Evolutionary conservation across 1,140 invertebrate genomes (phyloP), one percentile per base, ranked within the genome.

Genomic region (Centruroides vittatus): DNA sequence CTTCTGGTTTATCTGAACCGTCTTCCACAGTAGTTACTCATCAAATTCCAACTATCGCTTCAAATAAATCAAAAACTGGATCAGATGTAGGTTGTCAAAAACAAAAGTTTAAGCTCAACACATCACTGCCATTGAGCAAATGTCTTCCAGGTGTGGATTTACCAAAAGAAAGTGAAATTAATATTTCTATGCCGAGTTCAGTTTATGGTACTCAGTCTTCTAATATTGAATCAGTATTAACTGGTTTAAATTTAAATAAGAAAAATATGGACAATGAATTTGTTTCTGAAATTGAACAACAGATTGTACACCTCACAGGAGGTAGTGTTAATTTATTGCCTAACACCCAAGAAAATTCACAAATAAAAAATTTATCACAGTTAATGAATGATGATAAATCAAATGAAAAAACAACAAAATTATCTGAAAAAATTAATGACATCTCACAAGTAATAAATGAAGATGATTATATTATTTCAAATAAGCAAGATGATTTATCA

Each of bases 131-230:
- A 41, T 41, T 8, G 5, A 41, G 41, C 8, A 41, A 51, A 51
- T 51, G 50, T 51, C 50, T 51, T 13, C 50, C 50, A 51, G 5
- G 50, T 51, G 50, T 51, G 50, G 23, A n/a, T 13, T 34, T 13
- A 34, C 50, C 5, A 51, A 51, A 3, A 41, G 41, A 41, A 41
- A 41, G 41, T 41, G 35, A 60, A 23, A 59, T 58, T 36, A 64
- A 55, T 55, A 58, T 53, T 47, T 59, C 55, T 5, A 41, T 64
- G 13, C 62, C 62, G 10, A 64, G 62, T 58, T 64, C 62, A 48
- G 57, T 64, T 12, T 64, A 64, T 52, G 62, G 62, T 36, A 46
- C 59, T 10, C 36, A 59, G 7, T 59, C 59, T 51, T 61, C 62
- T 23, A 64, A 34, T 35, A 54, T 64, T 50, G 62, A 64, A 58